phyloP scores from a whole-genome alignment of 1,140 invertebrate genomes.

The Periplaneta americana region DNA sequence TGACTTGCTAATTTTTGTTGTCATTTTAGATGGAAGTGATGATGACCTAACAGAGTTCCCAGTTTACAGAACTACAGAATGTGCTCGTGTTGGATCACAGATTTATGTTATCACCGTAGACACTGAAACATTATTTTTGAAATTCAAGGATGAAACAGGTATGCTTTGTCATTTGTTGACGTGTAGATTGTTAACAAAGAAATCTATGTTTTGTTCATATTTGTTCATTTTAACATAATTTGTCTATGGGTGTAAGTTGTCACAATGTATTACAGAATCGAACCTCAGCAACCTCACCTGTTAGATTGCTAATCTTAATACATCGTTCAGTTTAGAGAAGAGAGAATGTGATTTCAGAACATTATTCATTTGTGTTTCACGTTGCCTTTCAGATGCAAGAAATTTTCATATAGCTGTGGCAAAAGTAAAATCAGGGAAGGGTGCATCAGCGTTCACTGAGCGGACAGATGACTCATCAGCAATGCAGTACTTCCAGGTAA shows the following conservation, averaged over 20 bases:
- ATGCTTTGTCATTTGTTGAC: too few species aligned
- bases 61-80: slow-evolving; percentile 59
- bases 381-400: slow-evolving; percentile 54
- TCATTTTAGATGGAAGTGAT: slow-evolving; percentile 16
- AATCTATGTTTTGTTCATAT: too few species aligned
- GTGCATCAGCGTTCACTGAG: slow-evolving; percentile 86
- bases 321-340: not conserved
- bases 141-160: slow-evolving; percentile 25
- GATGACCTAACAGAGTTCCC: slow-evolving; percentile 48
- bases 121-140: slow-evolving; percentile 47
- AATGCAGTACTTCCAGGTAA: slow-evolving; percentile 86
- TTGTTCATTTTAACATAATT: too few species aligned
- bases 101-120: slow-evolving; percentile 65
- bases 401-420: slow-evolving; percentile 71
- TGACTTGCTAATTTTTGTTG: too few species aligned
- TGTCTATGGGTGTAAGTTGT: too few species aligned
- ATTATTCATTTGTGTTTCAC: not conserved
- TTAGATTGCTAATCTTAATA: too few species aligned
- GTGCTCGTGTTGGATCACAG: slow-evolving; percentile 54
- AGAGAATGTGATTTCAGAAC: not conserved
- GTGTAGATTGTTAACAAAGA: too few species aligned
- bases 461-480: slow-evolving; percentile 96
- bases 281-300: too few species aligned
- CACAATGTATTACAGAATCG: too few species aligned
- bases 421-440: slow-evolving; percentile 71